Base-by-base conservation (phyloP, 2,888 invertebrate species). In the Cryptophagus acutangulus region DNA sequence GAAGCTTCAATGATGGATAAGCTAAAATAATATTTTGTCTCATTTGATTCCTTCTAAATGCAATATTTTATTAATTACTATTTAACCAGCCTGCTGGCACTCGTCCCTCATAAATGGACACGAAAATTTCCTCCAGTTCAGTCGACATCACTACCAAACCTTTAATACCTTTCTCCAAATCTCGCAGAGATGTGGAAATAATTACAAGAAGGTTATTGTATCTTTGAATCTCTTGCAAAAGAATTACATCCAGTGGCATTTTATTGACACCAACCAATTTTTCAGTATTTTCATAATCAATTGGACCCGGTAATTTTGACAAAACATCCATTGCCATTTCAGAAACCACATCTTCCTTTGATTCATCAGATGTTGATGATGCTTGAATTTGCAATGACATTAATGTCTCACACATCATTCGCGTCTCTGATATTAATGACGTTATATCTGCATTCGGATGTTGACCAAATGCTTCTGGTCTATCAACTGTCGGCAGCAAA, bases 391-490 rank as follows among this genome's bases (percentile, higher is more conserved):
- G 84, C 51, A 92, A 74, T 1, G 84, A 80, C 65, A 89, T 79
- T 26, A 92, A 69, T 0, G 88, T 88, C 37, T 82, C 80, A 59
- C 88, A 88, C 65, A 91, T 74, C 40, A 76, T 74, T 45, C 82
- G 68, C 0, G 87, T 82, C 60, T 91, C 90, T 61, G 82, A 82
- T 28, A 91, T 89, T 30, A 87, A 77, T 0, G 87, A 88, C 2
- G 87, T 81, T 48, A 93, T 89, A 63, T 92, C 92, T 0, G 91
- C 91, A 55, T 92, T 91, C 2, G 87, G 80, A 69, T 92, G 91
- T 62, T 92, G 91, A 0, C 92, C 92, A 56, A 92, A 87, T 0
- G 84, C 87, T 72, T 91, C 90, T 0, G 92, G 90, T 50, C 82
- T 81, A 66, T 93, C 92, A 38, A 79, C 71, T 34, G 71, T 78